Evolutionary conservation across 2,113 vertebrate genomes (phyloP).

Genomic region (Camelus dromedarius): DNA sequence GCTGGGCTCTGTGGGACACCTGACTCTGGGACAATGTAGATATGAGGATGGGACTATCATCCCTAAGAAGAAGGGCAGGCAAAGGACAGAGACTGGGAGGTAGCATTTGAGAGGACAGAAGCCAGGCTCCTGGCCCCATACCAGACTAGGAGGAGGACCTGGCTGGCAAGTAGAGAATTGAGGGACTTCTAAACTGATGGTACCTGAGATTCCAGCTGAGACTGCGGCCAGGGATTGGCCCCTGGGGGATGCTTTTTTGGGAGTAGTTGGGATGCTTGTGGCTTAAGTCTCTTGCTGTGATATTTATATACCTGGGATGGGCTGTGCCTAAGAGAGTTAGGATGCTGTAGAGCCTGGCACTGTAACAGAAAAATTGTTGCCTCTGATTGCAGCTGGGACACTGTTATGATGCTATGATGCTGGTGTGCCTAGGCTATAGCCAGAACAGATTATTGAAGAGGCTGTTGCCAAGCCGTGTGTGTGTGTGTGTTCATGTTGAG

Average conservation of each 20-base stretch:
- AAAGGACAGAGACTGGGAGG: background rate
- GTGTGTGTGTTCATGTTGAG: background rate
- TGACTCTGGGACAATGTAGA: background rate
- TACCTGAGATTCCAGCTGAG: slow-evolving; percentile 56
- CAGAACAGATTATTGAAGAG: background rate
- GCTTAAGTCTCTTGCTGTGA: background rate
- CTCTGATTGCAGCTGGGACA: background rate
- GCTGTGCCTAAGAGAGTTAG: background rate
- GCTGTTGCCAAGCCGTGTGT: background rate
- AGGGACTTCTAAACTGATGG: slow-evolving; percentile 35
- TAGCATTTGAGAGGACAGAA: slow-evolving; percentile 59
- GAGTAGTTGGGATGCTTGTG: slow-evolving; percentile 3
- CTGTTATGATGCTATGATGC: background rate
- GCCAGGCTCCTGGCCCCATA: slow-evolving; percentile 39
- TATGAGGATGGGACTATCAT: background rate
- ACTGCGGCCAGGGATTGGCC: slow-evolving; percentile 2
- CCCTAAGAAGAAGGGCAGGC: background rate
- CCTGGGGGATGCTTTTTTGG: background rate
- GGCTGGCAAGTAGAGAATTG: slow-evolving; percentile 39
- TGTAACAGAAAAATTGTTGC: slow-evolving; percentile 24
- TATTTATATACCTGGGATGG: slow-evolving; percentile 1
- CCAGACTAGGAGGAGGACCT: slow-evolving; percentile 53
- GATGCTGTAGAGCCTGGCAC: background rate
- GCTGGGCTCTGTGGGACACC: slow-evolving; percentile 27
- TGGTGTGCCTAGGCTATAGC: background rate